Evolutionary conservation across 2,113 vertebrate species (phyloP).

Genomic region (Notothenia coriiceps): DNA sequence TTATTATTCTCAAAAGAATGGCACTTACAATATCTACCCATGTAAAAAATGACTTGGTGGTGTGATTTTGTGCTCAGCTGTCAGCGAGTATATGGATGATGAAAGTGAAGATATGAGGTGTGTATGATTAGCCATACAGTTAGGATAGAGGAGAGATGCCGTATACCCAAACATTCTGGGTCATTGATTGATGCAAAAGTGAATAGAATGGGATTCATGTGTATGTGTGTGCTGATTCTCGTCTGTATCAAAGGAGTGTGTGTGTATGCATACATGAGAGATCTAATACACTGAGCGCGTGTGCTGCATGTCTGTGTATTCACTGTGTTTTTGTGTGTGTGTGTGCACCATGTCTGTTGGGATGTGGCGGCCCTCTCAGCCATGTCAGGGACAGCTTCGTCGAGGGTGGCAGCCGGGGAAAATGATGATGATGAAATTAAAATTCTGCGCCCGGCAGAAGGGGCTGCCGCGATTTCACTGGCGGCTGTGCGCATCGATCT

Average conservation of each 20-base stretch:
- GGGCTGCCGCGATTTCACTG: conserved; percentile 92
- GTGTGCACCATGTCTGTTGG: conserved; percentile 60
- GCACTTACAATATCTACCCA: background rate
- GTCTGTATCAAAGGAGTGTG: conserved; percentile 24
- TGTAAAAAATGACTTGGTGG: background rate
- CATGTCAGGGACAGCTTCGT: conserved; percentile 86
- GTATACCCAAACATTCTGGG: conserved; percentile 5
- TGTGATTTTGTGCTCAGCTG: conserved; percentile 19
- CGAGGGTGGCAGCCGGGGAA: conserved; percentile 86
- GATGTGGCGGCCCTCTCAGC: conserved; percentile 82
- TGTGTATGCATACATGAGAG: conserved; percentile 23
- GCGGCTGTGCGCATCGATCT: conserved; percentile 96
- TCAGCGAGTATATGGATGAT: conserved; percentile 19
- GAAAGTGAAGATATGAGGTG: conserved; percentile 39
- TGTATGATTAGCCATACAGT: conserved; percentile 33
- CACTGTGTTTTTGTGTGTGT: conserved; percentile 34
- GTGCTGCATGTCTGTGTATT: conserved; percentile 30
- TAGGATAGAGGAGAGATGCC: conserved; percentile 7
- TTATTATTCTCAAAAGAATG: background rate
- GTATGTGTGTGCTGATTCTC: conserved; percentile 10
- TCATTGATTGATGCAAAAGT: conserved; percentile 42
- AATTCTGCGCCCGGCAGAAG: conserved; percentile 94
- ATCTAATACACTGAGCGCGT: conserved; percentile 34
- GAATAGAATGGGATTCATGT: conserved; percentile 20
- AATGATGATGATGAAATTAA: conserved; percentile 96